Evolutionary conservation across 1,140 invertebrate species (phyloP), one percentile per base, ranked within the genome.

Genomic region (Piezodorus guildinii): DNA sequence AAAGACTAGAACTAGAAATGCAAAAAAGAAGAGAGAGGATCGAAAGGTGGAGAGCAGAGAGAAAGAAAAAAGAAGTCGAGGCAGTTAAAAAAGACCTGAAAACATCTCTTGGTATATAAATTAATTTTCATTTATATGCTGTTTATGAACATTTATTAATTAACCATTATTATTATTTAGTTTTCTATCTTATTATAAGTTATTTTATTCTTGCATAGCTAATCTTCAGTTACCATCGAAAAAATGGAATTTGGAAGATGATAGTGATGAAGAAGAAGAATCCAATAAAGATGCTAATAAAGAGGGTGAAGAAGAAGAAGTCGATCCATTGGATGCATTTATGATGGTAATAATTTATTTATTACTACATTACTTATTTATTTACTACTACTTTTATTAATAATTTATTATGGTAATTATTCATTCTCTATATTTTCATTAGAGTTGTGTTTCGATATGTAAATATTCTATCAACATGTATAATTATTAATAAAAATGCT

Each of bases 251-350:
- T 75, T 97, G 19, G 90, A 94, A 75, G 87, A 92, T 74, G 90
- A 93, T 72, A 91, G 87, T 69, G 89, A 91, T 65, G 84, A 85
- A 69, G 83, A 75, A 70, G 83, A 85, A 68, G 82, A 84, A 56
- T 79, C 79, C 56, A 73, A 77, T 45, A 80, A 83, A 68, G 77
- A 80, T 66, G 77, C 80, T 61, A 69, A 73, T 16, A 72, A 75
- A 52, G 66, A 70, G 65, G 73, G 73, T 30, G 77, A 76, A 58
- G 78, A 81, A 66, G 78, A 93, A 66, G 93, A 96, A 75, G 84
- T 95, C 56, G 95, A 98, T 80, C 92, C 95, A 15, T 76, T 98
- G 8, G 94, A 98, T 83, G 94, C 94, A 9, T 98, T 90, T 72
- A 98, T 98, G 96, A 83, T 87, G 73, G 91, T 78, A 82, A 74